Evolutionary conservation across 2,797 vertebrate species (phyloP).

Genomic region (Pipistrellus pygmaeus): DNA sequence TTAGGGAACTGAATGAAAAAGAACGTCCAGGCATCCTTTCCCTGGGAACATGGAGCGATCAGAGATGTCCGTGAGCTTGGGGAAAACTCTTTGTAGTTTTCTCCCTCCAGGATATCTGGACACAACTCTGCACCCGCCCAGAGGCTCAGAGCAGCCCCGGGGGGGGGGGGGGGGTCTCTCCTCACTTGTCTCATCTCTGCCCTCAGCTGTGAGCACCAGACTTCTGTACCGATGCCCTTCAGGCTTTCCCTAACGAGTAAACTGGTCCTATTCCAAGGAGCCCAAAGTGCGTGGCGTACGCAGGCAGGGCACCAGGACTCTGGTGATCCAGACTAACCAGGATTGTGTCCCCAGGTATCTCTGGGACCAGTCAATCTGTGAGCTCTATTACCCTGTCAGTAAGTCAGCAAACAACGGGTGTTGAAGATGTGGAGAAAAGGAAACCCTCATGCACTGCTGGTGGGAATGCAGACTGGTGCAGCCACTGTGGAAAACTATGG

Average conservation of each 20-base stretch:
- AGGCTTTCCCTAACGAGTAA: not conserved
- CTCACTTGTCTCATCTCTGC: not conserved
- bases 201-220: not conserved
- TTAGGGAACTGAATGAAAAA: not conserved
- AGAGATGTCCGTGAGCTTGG: not conserved
- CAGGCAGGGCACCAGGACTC: not conserved
- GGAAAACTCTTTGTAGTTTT: not conserved
- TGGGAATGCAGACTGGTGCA: not conserved
- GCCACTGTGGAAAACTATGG: not conserved
- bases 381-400: not conserved
- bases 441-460: not conserved
- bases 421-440: not conserved
- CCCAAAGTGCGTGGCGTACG: too few species aligned
- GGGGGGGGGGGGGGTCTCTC: too few species aligned
- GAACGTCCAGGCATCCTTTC: not conserved
- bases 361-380: not conserved
- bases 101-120: not conserved
- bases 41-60: not conserved
- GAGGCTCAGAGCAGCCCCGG: not conserved
- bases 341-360: not conserved
- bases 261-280: not conserved
- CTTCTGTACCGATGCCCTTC: not conserved
- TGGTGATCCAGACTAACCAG: not conserved
- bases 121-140: not conserved
- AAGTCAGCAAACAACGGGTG: not conserved